Evolutionary conservation across 2,888 invertebrate genomes (phyloP), one percentile per base, ranked within the genome.

Genomic region (Autographa pulchrina): DNA sequence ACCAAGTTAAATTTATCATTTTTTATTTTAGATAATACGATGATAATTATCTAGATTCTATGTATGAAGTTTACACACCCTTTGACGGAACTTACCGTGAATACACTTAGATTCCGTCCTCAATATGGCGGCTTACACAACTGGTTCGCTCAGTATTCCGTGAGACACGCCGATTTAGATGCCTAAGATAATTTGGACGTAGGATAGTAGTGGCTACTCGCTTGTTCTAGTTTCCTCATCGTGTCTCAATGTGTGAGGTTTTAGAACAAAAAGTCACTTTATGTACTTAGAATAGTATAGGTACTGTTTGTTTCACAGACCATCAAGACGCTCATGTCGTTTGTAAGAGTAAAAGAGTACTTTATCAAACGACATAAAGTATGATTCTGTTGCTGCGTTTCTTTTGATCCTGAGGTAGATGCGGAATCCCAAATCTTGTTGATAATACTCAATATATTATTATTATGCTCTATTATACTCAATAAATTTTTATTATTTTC

Each of bases 141-240:
- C 58, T 25, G 16, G 31, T 52, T 14, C 52, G 9, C 68, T 75
- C 67, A 68, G 76, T 75, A 77, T 77, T 75, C 77, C 76, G 72
- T 72, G 68, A 75, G 76, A 71, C 63, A 60, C 31, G 59, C 43
- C 72, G 68, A 64, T 75, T 77, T 76, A 79, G 70, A 81, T 77
- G 61, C 65, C 65, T 62, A 58, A 74, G 81, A 81, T 81, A 71
- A 71, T 80, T 77, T 59, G 68, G 80, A 64, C 48, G 72, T 75
- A 63, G 76, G 72, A 79, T 75, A 68, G 61, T 64, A 13, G 59
- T 60, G 62, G 62, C 38, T 62, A 74, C 75, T 38, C 43, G 60
- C 61, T 68, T 62, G 65, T n/a, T 66, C 80, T 66, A 66, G 80
- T 77, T 77, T 75, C 80, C 63, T 60, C 70, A 79, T 75, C 54